A percentile compares a stretch with the other conserved stretches of the same genome.
Evolutionary conservation across 2,113 vertebrate genomes (phyloP).

Genomic region (Chamaea fasciata): DNA sequence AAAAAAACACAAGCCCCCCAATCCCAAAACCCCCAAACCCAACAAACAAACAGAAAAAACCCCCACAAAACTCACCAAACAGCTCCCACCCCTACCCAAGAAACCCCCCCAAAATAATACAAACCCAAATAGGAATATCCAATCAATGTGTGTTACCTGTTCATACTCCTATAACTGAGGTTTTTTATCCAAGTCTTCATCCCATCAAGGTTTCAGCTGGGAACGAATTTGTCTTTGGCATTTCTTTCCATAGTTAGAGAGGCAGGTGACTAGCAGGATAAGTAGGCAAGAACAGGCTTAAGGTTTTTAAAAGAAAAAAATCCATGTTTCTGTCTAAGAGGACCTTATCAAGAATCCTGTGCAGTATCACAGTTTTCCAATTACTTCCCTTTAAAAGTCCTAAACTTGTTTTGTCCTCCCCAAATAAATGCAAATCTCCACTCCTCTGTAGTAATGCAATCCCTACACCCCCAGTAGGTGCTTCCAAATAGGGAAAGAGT

Average conservation of each 20-base stretch:
- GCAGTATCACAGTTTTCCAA: neutral
- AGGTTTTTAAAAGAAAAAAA: neutral
- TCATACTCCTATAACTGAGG: neutral
- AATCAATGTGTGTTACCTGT: neutral
- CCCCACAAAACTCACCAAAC: neutral
- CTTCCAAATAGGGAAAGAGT: too few relatives aligned
- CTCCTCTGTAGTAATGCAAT: too few relatives aligned
- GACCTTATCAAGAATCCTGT: neutral
- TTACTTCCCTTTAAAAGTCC: neutral
- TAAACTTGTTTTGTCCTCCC: neutral
- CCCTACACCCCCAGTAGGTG: too few relatives aligned
- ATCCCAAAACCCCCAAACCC: neutral
- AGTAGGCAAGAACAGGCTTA: neutral
- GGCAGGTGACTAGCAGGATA: neutral
- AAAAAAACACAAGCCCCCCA: too few relatives aligned
- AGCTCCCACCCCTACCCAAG: rapidly evolving
- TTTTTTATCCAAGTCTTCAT: neutral
- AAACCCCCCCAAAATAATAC: rapidly evolving
- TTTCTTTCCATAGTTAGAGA: neutral
- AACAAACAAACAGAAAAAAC: too few relatives aligned
- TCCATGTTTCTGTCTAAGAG: neutral
- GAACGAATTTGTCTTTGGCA: neutral
- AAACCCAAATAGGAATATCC: neutral
- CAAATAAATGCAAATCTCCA: neutral
- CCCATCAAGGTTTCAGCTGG: neutral